These are phyloP conservation scores for Steromphala cineraria DNA, from an alignment of 2,888 invertebrate genomes.

Conservation along the genomic window DNA sequence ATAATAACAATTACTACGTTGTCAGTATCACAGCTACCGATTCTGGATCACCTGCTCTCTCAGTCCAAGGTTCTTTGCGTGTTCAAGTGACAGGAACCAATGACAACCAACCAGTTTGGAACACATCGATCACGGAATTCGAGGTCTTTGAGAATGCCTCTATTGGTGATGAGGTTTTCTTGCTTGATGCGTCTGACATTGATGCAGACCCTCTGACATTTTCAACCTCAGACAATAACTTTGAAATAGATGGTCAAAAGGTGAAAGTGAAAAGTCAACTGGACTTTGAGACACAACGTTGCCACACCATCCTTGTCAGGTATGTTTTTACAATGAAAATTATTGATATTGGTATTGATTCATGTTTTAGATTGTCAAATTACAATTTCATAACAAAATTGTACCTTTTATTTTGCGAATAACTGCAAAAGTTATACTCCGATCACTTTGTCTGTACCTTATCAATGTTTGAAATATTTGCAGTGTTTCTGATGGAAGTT, in stretches of 20 bases:
- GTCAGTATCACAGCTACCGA: background rate
- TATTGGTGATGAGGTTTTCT: background rate
- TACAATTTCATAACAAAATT: too few species aligned
- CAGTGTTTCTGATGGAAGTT: background rate
- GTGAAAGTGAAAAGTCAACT: background rate
- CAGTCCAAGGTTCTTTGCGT: background rate
- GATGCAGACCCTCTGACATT: background rate
- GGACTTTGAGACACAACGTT: background rate
- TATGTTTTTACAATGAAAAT: too few species aligned
- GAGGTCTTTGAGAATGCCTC: background rate
- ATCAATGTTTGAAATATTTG: too few species aligned
- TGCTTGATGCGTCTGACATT: background rate
- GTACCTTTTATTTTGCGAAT: too few species aligned
- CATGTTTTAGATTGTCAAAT: too few species aligned
- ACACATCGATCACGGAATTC: background rate
- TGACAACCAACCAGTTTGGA: background rate
- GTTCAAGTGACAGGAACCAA: background rate
- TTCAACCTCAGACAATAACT: background rate
- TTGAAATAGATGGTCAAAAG: background rate
- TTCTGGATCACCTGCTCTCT: background rate
- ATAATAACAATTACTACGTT: background rate
- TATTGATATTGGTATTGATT: too few species aligned
- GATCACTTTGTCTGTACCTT: too few species aligned
- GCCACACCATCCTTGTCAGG: background rate
- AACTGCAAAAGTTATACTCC: too few species aligned